A percentile compares a stretch with the other conserved stretches of the same genome.
These are phyloP conservation scores for Chelon auratus DNA, from an alignment of 2,797 vertebrate genomes.

Conservation along the genomic window DNA sequence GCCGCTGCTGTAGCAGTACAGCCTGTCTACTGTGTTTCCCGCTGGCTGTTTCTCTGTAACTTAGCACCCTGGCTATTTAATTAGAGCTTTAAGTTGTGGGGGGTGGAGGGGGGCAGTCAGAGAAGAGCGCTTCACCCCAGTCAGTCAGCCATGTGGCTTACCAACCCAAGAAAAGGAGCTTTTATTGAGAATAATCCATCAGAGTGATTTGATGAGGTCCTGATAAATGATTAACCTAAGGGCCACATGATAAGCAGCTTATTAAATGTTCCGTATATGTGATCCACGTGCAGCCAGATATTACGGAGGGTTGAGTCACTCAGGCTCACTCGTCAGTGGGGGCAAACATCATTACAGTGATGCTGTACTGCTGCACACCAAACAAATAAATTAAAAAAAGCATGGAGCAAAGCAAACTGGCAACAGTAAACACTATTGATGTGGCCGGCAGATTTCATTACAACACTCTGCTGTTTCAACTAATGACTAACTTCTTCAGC, in stretches of 20 bases:
- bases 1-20: conserved; percentile 71
- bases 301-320: conserved; percentile 51
- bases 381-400: conserved; percentile 73
- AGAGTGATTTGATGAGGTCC: conserved; percentile 70
- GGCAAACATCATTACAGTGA: conserved; percentile 76
- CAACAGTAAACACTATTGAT: conserved; percentile 84
- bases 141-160: conserved; percentile 45
- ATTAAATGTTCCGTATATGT: conserved; percentile 79
- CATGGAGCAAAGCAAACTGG: conserved; percentile 77
- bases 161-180: conserved; percentile 54
- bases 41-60: conserved; percentile 76
- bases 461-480: conserved; percentile 79
- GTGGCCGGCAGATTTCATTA: conserved; percentile 81
- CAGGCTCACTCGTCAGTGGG: conserved; percentile 44
- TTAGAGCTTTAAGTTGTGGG: conserved; percentile 70
- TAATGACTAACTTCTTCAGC: conserved; percentile 84
- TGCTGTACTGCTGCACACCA: conserved; percentile 66
- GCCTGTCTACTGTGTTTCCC: conserved; percentile 74
- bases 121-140: conserved; percentile 44
- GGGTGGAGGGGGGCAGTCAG: conserved; percentile 15
- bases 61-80: conserved; percentile 75
- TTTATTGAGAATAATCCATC: conserved; percentile 80
- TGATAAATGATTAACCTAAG: conserved; percentile 75
- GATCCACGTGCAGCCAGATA: conserved; percentile 59
- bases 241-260: conserved; percentile 74